These are phyloP conservation scores for Melanaphis sacchari DNA, from an alignment of 1,140 invertebrate species.

Conservation along the genomic window DNA sequence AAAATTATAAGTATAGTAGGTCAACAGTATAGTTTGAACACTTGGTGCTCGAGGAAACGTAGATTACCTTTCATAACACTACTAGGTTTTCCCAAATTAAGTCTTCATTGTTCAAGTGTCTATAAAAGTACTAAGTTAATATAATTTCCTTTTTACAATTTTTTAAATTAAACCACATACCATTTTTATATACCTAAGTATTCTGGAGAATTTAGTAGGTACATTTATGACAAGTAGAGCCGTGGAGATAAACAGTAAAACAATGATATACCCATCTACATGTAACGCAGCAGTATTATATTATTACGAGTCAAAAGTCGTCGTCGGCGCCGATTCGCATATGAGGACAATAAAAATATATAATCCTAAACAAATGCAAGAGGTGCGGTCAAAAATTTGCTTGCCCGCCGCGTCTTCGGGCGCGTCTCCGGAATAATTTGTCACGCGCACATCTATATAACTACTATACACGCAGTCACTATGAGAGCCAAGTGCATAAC, in stretches of 20 bases:
- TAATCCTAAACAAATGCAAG: neutral
- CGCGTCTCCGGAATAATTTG: conserved; percentile 1
- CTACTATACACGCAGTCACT: too few species aligned
- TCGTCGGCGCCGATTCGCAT: neutral
- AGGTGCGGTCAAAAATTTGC: neutral
- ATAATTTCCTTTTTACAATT: neutral
- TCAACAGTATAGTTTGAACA: neutral
- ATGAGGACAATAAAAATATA: neutral
- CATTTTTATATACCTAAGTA: neutral
- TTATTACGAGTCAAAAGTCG: neutral
- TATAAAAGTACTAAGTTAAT: too few species aligned
- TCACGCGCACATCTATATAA: neutral
- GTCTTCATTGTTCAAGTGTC: neutral
- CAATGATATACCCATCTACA: neutral
- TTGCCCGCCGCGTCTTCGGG: neutral
- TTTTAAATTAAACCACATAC: neutral
- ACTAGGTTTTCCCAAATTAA: neutral
- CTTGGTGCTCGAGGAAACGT: neutral
- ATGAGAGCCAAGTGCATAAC: neutral
- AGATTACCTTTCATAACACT: neutral
- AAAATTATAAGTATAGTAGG: neutral
- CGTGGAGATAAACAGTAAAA: neutral
- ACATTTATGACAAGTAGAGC: neutral
- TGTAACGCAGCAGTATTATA: neutral
- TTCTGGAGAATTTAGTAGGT: neutral